Evolutionary conservation across 2,888 invertebrate genomes (phyloP).

Genomic region (Venusia cambrica): DNA sequence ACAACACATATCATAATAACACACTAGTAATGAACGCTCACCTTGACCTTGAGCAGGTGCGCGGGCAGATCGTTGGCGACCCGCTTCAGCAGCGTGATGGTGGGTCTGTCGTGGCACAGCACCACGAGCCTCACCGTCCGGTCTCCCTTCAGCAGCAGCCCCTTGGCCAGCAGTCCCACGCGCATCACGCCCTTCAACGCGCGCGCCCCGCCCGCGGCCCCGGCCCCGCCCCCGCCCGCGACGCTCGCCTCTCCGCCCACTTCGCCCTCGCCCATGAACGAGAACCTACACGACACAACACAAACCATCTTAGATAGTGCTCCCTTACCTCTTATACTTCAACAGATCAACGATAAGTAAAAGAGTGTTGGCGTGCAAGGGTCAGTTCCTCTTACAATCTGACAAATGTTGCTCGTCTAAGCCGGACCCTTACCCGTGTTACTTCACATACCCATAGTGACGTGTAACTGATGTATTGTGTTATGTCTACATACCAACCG

Average conservation of each 20-base stretch:
- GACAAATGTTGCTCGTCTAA: too few species aligned
- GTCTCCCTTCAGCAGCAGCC: slow-evolving; percentile 94
- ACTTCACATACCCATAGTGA: too few species aligned
- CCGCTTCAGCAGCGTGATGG: slow-evolving; percentile 90
- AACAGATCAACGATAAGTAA: too few species aligned
- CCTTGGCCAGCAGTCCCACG: slow-evolving; percentile 89
- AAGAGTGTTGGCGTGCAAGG: too few species aligned
- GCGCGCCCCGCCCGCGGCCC: slow-evolving; percentile 73
- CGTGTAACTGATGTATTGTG: too few species aligned
- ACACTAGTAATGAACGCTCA: slow-evolving; percentile 4
- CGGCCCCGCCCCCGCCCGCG: slow-evolving; percentile 18
- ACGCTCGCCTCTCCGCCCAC: slow-evolving; percentile 13
- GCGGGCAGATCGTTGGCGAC: slow-evolving; percentile 91
- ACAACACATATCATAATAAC: too few species aligned
- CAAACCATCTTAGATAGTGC: too few species aligned
- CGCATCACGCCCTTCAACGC: slow-evolving; percentile 98
- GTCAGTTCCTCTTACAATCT: too few species aligned
- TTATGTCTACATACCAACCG: neutral
- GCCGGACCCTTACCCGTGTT: too few species aligned
- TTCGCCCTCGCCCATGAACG: slow-evolving; percentile 65
- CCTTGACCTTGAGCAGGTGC: slow-evolving; percentile 37
- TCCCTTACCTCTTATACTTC: too few species aligned
- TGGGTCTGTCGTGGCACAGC: slow-evolving; percentile 96
- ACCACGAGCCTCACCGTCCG: slow-evolving; percentile 95
- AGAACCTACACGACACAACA: too few species aligned